Evolutionary conservation across 2,113 vertebrate genomes (phyloP).

Genomic region (Acrocephalus kingi): DNA sequence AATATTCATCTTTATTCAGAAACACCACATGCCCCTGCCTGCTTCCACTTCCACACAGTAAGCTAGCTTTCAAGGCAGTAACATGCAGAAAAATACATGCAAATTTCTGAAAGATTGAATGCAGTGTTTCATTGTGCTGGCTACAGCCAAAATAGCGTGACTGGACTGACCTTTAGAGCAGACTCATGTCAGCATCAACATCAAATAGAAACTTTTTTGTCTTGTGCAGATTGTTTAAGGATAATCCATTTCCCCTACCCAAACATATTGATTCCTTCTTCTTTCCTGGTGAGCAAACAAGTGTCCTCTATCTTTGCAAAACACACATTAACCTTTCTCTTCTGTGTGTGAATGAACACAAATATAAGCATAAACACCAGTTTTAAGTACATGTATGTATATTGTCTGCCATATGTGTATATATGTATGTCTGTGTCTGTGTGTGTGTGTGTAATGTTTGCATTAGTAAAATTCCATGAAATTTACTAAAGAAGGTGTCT

Average conservation of each 20-base stretch:
- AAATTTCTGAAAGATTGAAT: background rate
- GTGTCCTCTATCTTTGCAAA: background rate
- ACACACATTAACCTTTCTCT: background rate
- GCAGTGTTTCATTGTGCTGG: background rate
- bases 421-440: background rate
- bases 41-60: background rate
- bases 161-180: background rate
- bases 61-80: background rate
- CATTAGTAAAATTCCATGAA: background rate
- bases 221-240: background rate
- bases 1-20: background rate
- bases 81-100: background rate
- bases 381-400: background rate
- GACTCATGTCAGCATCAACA: background rate
- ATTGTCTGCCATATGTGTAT: background rate
- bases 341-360: background rate
- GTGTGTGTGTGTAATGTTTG: background rate
- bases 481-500: background rate
- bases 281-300: background rate
- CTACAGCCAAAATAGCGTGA: background rate
- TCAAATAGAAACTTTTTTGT: background rate
- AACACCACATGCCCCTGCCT: fast-evolving
- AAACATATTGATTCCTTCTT: background rate
- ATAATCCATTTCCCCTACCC: constrained; percentile 2
- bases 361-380: background rate